Percentiles rank a stretch among this genome's conserved stretches.
Conservation (phyloP, 2,113 vertebrate genomes). For the Gymnobelideus leadbeateri region DNA sequence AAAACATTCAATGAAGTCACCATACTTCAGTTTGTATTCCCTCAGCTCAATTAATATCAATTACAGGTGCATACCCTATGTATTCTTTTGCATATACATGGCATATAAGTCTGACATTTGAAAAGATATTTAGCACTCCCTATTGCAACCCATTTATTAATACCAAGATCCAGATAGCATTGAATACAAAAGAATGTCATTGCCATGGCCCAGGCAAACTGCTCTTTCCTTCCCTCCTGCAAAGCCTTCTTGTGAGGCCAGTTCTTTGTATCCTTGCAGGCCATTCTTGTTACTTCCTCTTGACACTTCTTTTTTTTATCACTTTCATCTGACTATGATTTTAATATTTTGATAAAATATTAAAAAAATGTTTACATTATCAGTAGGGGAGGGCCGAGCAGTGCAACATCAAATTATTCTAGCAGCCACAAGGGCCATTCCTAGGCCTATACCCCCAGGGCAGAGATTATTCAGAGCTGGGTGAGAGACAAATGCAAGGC, state of each 20-base stretch:
- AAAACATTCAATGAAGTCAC: neutral
- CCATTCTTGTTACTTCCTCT: neutral
- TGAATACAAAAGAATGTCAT: neutral
- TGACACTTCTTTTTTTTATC: neutral
- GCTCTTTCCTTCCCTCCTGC: neutral
- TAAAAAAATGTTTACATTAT: neutral
- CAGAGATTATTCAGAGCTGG: no score
- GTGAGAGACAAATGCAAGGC: no score
- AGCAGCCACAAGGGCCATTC: no score
- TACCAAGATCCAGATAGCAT: neutral
- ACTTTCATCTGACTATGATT: neutral
- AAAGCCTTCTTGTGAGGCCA: neutral
- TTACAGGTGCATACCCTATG: neutral
- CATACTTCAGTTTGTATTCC: neutral
- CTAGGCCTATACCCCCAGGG: no score
- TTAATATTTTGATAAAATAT: neutral
- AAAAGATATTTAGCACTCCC: neutral
- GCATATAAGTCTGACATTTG: neutral
- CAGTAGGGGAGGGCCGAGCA: no score
- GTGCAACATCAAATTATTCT: no score
- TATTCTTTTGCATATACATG: neutral
- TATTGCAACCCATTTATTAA: neutral
- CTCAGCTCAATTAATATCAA: neutral
- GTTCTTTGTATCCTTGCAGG: neutral
- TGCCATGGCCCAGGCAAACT: neutral